Percentiles rank a stretch among this genome's conserved stretches.
Conservation (phyloP, 2,797 vertebrate species). For the Decapterus maruadsi region DNA sequence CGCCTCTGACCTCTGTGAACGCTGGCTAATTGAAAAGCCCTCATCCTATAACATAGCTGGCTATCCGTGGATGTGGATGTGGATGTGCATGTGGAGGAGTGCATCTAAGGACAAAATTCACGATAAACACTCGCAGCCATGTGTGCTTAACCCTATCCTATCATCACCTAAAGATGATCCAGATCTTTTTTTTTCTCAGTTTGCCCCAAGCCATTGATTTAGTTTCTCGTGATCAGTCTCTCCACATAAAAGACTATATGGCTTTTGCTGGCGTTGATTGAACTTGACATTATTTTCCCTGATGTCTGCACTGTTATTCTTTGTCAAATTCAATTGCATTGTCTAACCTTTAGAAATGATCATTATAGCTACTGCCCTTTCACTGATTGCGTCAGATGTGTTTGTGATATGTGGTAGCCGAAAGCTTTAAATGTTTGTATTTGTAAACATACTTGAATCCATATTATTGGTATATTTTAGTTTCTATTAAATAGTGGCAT, state of each 20-base stretch:
- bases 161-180: not conserved
- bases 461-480: conserved; percentile 15
- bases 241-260: not conserved
- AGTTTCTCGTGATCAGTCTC: not conserved
- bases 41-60: not conserved
- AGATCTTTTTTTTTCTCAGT: not conserved
- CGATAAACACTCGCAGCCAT: conserved; percentile 10
- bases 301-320: not conserved
- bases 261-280: not conserved
- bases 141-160: conserved; percentile 13
- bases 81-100: conserved; percentile 31
- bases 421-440: conserved; percentile 22
- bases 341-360: conserved; percentile 9
- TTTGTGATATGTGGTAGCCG: not conserved
- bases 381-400: conserved; percentile 22
- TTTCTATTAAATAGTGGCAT: conserved; percentile 11
- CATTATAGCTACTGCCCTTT: conserved; percentile 12
- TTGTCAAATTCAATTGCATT: not conserved
- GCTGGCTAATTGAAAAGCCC: conserved; percentile 20
- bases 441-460: conserved; percentile 6
- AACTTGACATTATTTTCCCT: not conserved
- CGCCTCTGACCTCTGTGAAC: conserved; percentile 22
- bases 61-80: conserved; percentile 53
- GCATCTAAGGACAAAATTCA: conserved; percentile 70
- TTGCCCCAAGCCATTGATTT: not conserved